Evolutionary conservation across 2,113 vertebrate genomes (phyloP).

Genomic region (Pycnonotus jocosus): DNA sequence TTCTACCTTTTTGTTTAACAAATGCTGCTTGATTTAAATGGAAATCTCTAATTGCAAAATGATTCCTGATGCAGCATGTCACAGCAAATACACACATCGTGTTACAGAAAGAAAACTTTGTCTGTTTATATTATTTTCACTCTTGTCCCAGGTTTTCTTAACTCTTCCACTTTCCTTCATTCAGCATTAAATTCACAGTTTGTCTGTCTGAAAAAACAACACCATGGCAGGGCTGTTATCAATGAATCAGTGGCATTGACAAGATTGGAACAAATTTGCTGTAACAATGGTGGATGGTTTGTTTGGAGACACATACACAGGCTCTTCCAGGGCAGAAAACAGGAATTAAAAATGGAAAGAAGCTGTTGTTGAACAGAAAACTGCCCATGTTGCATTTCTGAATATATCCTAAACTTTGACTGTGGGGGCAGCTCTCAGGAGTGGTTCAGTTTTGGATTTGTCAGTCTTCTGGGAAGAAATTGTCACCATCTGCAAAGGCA

Average conservation of each 20-base stretch:
- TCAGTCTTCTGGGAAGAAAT: not conserved
- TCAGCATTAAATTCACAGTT: not conserved
- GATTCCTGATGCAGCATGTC: not conserved
- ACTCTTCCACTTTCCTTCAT: not conserved
- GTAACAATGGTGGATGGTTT: not conserved
- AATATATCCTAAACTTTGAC: not conserved
- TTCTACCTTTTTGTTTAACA: not conserved
- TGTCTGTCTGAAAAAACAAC: not conserved
- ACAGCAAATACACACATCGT: not conserved
- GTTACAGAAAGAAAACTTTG: not conserved
- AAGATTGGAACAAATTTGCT: not conserved
- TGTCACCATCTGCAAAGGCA: not conserved
- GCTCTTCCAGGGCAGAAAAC: not conserved
- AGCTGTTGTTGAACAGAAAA: not conserved
- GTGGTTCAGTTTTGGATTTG: not conserved
- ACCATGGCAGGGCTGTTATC: not conserved
- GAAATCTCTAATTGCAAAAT: not conserved
- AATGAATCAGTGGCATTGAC: not conserved
- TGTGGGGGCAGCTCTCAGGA: not conserved
- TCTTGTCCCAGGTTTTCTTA: not conserved
- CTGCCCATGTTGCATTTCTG: not conserved
- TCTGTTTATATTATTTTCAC: not conserved
- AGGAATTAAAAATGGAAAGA: not conserved
- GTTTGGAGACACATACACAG: not conserved
- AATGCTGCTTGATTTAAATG: not conserved